Percentiles rank a stretch among this genome's conserved stretches.
phyloP scores from a whole-genome alignment of 2,113 vertebrate species.

The Seriola quinqueradiata region DNA sequence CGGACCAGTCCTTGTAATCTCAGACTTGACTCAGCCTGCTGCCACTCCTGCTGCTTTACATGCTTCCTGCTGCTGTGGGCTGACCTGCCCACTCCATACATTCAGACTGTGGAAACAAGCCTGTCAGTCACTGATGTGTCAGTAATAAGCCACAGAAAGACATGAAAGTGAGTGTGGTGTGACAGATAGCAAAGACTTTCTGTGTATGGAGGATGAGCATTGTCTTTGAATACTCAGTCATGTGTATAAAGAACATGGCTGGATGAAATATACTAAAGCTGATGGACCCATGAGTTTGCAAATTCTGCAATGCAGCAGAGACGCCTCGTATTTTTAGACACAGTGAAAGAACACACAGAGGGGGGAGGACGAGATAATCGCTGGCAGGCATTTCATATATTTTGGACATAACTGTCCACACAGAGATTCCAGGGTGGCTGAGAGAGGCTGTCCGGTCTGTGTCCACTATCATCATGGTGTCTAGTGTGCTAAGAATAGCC shows the following conservation, averaged over 20 bases:
- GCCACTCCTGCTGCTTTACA: slow-evolving; percentile 40
- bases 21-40: slow-evolving; percentile 43
- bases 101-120: slow-evolving; percentile 46
- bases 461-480: slow-evolving; percentile 53
- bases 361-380: slow-evolving; percentile 42
- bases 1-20: slow-evolving; percentile 36
- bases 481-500: slow-evolving; percentile 69
- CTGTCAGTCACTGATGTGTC: slow-evolving; percentile 25
- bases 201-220: not conserved
- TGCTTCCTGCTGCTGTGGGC: slow-evolving; percentile 31
- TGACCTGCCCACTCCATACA: slow-evolving; percentile 34
- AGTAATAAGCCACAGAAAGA: slow-evolving; percentile 8
- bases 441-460: slow-evolving; percentile 52
- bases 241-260: not conserved
- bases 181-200: slow-evolving; percentile 1
- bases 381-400: slow-evolving; percentile 53
- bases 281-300: not conserved
- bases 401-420: slow-evolving; percentile 54
- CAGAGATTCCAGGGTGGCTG: slow-evolving; percentile 57
- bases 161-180: not conserved
- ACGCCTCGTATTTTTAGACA: slow-evolving; percentile 22
- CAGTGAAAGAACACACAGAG: slow-evolving; percentile 2
- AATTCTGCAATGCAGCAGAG: not conserved
- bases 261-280: slow-evolving; percentile 1
- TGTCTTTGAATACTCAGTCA: slow-evolving; percentile 15